phyloP scores from a whole-genome alignment of 2,888 invertebrate species.

The Agonopterix arenella region DNA sequence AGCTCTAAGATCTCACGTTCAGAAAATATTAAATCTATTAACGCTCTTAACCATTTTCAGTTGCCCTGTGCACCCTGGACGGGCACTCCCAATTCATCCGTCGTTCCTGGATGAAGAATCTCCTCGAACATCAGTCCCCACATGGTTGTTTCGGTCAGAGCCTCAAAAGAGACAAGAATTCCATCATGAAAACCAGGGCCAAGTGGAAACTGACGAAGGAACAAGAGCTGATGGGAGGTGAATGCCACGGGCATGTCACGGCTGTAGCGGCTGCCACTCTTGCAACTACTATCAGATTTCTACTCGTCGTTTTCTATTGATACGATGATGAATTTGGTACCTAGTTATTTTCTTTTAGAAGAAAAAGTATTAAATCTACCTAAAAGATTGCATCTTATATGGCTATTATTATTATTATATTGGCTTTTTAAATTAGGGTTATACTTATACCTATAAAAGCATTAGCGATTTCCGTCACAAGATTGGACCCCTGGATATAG shows the following conservation, averaged over 20 bases:
- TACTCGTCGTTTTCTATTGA: slow-evolving; percentile 17
- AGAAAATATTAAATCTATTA: too few relatives aligned
- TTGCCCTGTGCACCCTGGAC: slow-evolving; percentile 30
- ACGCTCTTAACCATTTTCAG: slow-evolving; percentile 20
- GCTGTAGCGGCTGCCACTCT: slow-evolving; percentile 26
- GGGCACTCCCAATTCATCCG: slow-evolving; percentile 36
- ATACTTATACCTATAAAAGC: too few relatives aligned
- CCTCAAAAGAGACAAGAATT: neutral
- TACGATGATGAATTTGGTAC: neutral
- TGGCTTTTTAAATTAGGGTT: too few relatives aligned
- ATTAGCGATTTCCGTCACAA: too few relatives aligned
- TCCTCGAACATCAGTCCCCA: slow-evolving; percentile 26
- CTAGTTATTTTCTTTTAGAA: too few relatives aligned
- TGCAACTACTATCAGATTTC: slow-evolving; percentile 26
- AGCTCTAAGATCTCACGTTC: too few relatives aligned
- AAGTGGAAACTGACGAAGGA: neutral
- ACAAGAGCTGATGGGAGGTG: slow-evolving; percentile 12
- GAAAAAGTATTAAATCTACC: too few relatives aligned
- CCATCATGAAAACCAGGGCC: neutral
- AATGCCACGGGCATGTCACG: slow-evolving; percentile 32
- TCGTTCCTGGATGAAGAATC: slow-evolving; percentile 27
- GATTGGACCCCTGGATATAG: too few relatives aligned
- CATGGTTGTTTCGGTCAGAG: slow-evolving; percentile 34
- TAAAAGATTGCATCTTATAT: too few relatives aligned
- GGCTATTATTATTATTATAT: too few relatives aligned